These are phyloP conservation scores for Zeuzera pyrina DNA, from an alignment of 2,888 invertebrate genomes.

Conservation along the genomic window DNA sequence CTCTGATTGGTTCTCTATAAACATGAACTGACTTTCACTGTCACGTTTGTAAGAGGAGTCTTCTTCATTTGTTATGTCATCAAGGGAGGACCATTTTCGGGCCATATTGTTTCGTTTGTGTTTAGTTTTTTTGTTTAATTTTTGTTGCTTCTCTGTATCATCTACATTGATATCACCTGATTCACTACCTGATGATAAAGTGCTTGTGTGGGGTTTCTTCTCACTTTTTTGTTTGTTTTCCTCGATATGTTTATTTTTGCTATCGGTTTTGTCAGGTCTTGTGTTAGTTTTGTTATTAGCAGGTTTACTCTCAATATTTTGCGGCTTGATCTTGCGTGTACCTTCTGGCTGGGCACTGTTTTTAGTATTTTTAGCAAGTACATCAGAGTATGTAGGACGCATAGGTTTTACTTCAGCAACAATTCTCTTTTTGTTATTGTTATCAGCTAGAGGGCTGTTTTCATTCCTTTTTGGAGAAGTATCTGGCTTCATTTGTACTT, in stretches of 20 bases:
- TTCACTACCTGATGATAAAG: conserved; percentile 64
- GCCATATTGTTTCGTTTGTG: conserved; percentile 58
- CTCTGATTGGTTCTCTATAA: conserved; percentile 53
- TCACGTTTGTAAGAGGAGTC: conserved; percentile 36
- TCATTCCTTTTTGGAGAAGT: conserved; percentile 59
- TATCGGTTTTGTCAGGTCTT: conserved; percentile 48
- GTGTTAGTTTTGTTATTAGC: conserved; percentile 43
- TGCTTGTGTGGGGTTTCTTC: conserved; percentile 42
- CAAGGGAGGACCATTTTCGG: conserved; percentile 76
- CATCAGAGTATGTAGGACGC: conserved; percentile 90
- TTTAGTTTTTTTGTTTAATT: conserved; percentile 50
- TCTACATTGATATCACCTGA: conserved; percentile 61
- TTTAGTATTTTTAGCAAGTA: conserved; percentile 79
- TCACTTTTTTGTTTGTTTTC: conserved; percentile 52
- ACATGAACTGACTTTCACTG: conserved; percentile 58
- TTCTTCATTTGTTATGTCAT: conserved; percentile 62
- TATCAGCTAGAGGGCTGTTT: conserved; percentile 63
- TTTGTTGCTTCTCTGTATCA: conserved; percentile 51
- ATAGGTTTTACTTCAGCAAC: conserved; percentile 90
- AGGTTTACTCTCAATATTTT: conserved; percentile 51
- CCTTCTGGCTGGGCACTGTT: conserved; percentile 61
- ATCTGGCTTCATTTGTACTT: conserved; percentile 38
- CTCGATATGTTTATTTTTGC: conserved; percentile 37
- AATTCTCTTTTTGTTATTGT: conserved; percentile 78
- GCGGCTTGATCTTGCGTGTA: conserved; percentile 56